Percentiles rank a stretch among this genome's conserved stretches.
These are phyloP conservation scores for Danio tinwini DNA, from an alignment of 2,797 vertebrate species.

Conservation along the genomic window DNA sequence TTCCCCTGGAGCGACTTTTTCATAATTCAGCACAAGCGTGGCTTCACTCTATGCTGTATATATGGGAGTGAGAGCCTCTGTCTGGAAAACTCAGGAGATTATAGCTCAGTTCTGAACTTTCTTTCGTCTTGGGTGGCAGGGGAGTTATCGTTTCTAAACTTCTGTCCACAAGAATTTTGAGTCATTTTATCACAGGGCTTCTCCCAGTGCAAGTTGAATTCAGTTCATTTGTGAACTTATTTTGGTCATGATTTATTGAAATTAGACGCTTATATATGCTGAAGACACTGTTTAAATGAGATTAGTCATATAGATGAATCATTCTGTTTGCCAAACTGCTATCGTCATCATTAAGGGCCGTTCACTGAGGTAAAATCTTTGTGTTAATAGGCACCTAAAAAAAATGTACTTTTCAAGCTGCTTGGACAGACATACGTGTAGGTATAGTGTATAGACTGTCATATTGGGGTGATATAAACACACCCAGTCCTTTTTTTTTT, in stretches of 20 bases:
- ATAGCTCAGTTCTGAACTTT: constrained; percentile 73
- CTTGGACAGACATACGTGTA: too few relatives aligned
- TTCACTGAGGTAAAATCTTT: neutral
- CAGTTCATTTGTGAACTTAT: neutral
- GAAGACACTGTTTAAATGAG: constrained; percentile 15
- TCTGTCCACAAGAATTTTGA: constrained; percentile 59
- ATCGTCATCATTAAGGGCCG: neutral
- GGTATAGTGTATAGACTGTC: too few relatives aligned
- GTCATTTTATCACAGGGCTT: constrained; percentile 39
- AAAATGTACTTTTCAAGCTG: too few relatives aligned
- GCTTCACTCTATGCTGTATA: constrained; percentile 48
- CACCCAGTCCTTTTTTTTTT: too few relatives aligned
- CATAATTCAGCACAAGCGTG: constrained; percentile 67
- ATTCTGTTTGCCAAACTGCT: constrained; percentile 14
- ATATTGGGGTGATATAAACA: too few relatives aligned
- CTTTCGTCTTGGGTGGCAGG: constrained; percentile 64
- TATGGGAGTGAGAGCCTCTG: constrained; percentile 58
- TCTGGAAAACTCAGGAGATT: constrained; percentile 70
- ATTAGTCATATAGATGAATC: constrained; percentile 17
- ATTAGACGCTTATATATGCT: neutral
- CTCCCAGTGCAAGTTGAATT: constrained; percentile 33
- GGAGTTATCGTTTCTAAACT: constrained; percentile 71
- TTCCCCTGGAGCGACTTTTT: constrained; percentile 46
- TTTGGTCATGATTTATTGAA: neutral
- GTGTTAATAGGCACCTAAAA: too few relatives aligned